Conservation (phyloP, 2,797 vertebrate species). For the Sebastes minor region DNA sequence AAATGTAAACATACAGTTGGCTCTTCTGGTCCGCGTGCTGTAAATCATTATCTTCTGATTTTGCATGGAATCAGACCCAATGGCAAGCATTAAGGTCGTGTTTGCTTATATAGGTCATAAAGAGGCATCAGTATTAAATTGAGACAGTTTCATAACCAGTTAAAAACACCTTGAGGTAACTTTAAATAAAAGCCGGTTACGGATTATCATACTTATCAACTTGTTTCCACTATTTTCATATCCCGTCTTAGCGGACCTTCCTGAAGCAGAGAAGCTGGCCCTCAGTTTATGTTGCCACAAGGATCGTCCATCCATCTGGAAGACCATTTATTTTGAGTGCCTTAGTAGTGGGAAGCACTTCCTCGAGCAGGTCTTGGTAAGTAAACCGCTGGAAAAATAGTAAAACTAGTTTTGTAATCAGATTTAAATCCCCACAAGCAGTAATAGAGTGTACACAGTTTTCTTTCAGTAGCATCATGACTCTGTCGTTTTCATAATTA, state of each 20-base stretch:
- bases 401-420: neutral
- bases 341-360: conserved; percentile 94
- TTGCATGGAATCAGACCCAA: neutral
- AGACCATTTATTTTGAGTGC: conserved; percentile 92
- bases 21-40: neutral
- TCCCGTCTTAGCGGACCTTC: conserved; percentile 76
- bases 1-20: neutral
- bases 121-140: neutral
- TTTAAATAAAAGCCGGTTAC: neutral
- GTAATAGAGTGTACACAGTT: too few species aligned
- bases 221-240: neutral
- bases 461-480: neutral
- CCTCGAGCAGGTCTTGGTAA: conserved; percentile 94
- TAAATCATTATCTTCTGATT: neutral
- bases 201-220: neutral
- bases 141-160: neutral
- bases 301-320: conserved; percentile 86
- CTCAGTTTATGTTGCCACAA: conserved; percentile 87
- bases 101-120: neutral
- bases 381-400: conserved; percentile 8
- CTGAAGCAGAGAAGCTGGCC: conserved; percentile 86
- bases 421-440: neutral
- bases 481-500: neutral
- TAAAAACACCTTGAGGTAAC: neutral
- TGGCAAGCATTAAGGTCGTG: neutral